Conservation (phyloP, 92 coral and sea anemone species). For the Chrysogorgia sp. region DNA sequence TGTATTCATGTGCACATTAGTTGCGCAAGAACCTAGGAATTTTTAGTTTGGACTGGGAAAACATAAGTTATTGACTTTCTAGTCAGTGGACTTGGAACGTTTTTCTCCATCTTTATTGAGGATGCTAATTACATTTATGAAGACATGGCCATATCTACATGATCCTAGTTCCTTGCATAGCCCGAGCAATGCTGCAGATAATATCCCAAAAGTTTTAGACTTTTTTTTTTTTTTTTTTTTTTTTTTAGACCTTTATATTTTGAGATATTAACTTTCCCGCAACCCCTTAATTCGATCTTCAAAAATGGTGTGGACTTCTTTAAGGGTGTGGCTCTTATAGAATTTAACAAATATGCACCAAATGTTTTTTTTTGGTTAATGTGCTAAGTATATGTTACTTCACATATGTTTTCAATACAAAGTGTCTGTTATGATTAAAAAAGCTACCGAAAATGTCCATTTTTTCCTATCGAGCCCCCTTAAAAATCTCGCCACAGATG, state of each 20-base stretch:
- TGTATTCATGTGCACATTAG: constrained; percentile 25
- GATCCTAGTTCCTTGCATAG: too few relatives aligned
- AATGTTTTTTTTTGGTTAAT: too few relatives aligned
- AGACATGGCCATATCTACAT: too few relatives aligned
- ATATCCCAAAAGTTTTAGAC: constrained; percentile 5
- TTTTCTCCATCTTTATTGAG: too few relatives aligned
- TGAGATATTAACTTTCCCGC: constrained; percentile 6
- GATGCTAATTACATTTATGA: too few relatives aligned
- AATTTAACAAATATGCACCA: constrained; percentile 15
- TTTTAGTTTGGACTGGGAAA: constrained; percentile 7
- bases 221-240: neutral
- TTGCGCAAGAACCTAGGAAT: constrained; percentile 15
- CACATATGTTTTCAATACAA: too few relatives aligned
- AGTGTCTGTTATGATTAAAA: too few relatives aligned
- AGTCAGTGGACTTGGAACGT: constrained; percentile 1
- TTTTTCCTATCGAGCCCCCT: too few relatives aligned
- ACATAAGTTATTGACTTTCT: constrained; percentile 13
- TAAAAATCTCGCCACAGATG: too few relatives aligned
- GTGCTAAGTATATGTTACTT: too few relatives aligned
- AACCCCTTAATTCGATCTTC: constrained; percentile 2
- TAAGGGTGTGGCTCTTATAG: constrained; percentile 10
- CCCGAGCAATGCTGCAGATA: too few relatives aligned
- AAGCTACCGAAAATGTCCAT: neutral
- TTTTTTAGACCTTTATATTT: too few relatives aligned
- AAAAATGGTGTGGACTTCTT: neutral